Evolutionary conservation across 2,797 vertebrate genomes (phyloP).

Genomic region (Intellagama lesueurii): DNA sequence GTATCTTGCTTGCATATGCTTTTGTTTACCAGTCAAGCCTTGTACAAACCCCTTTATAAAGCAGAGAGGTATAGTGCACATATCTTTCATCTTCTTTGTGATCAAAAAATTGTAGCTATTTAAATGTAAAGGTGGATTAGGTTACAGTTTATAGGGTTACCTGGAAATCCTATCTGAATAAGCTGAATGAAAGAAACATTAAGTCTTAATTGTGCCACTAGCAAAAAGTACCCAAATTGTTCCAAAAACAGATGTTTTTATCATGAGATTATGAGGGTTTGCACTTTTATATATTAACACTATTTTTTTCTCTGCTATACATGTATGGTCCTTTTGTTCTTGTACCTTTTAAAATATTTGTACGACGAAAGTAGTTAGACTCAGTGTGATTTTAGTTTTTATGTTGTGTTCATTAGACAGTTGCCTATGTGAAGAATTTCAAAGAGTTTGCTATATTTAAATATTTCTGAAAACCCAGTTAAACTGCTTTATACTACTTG

Average conservation of each 20-base stretch:
- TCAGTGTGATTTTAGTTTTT: conserved; percentile 14
- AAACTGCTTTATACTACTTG: conserved; percentile 24
- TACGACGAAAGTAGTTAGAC: not conserved
- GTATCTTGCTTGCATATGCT: not conserved
- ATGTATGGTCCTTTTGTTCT: conserved; percentile 56
- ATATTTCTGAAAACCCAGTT: conserved; percentile 19
- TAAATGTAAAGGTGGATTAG: not conserved
- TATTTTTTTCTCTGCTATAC: conserved; percentile 19
- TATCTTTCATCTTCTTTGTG: not conserved
- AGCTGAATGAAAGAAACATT: conserved; percentile 4
- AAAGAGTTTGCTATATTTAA: conserved; percentile 31
- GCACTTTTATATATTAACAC: conserved; percentile 19
- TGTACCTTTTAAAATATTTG: conserved; percentile 45
- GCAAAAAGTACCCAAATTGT: conserved; percentile 19
- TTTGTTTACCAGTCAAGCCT: not conserved
- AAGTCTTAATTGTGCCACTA: conserved; percentile 27
- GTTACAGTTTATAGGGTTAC: not conserved
- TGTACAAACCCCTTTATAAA: conserved; percentile 21
- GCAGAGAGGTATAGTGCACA: not conserved
- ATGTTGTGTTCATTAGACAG: conserved; percentile 43
- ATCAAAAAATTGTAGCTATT: conserved; percentile 9
- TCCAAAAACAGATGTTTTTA: conserved; percentile 5
- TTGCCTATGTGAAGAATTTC: not conserved
- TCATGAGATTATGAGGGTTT: not conserved
- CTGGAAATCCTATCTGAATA: not conserved